These are phyloP conservation scores for Scomber japonicus DNA, from an alignment of 2,113 vertebrate species.

Conservation along the genomic window DNA sequence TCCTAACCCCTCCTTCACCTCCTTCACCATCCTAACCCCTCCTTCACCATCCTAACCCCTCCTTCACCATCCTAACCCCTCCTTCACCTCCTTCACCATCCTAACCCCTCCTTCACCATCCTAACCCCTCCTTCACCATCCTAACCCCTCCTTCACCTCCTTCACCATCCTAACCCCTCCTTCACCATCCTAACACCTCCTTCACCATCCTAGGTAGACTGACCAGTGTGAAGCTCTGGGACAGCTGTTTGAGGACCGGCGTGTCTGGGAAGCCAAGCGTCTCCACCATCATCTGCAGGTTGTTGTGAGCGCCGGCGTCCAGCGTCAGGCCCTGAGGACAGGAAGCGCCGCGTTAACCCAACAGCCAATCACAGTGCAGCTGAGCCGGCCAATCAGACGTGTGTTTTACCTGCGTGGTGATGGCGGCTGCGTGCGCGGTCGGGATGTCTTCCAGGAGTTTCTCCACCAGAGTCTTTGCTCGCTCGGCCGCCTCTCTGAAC, in stretches of 20 bases:
- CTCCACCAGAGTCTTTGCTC: constrained; percentile 82
- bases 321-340: constrained; percentile 68
- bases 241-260: constrained; percentile 70
- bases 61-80: no score
- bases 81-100: no score
- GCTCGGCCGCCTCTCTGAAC: constrained; percentile 77
- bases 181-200: no score
- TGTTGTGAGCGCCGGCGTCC: constrained; percentile 26
- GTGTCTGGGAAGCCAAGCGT: constrained; percentile 62
- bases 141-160: no score
- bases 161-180: no score
- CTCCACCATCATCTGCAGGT: constrained; percentile 64
- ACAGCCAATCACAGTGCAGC: neutral
- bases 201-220: constrained; percentile 31
- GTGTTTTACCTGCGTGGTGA: constrained; percentile 44
- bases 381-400: neutral
- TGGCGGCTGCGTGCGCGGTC: constrained; percentile 44
- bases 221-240: constrained; percentile 60
- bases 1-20: no score
- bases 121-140: no score
- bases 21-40: no score
- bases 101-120: no score
- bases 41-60: no score
- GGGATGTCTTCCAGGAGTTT: constrained; percentile 81
- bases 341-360: neutral